Percentiles rank a stretch among this genome's conserved stretches.
Evolutionary conservation across 2,888 invertebrate species (phyloP).

Genomic region (Formica aserva): DNA sequence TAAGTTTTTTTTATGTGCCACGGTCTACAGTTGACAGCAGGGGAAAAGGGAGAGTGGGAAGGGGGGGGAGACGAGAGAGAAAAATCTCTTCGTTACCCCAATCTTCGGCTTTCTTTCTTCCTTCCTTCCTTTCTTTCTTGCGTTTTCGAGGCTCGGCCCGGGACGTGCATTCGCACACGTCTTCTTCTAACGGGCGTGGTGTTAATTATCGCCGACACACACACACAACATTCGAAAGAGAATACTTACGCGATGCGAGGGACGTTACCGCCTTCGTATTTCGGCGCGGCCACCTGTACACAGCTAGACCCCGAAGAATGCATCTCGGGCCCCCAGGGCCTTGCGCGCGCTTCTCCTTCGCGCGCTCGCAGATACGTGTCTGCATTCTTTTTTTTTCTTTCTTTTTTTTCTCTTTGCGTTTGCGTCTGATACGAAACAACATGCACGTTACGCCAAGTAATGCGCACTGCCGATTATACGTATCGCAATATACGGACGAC

Average conservation of each 20-base stretch:
- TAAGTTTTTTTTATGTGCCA: too few relatives aligned
- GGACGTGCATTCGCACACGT: conserved; percentile 2
- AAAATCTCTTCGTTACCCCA: background rate
- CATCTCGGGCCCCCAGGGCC: background rate
- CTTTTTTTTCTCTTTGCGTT: conserved; percentile 19
- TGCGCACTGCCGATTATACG: conserved; percentile 59
- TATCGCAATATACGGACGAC: conserved; percentile 41
- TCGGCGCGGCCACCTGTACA: background rate
- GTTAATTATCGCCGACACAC: conserved; percentile 38
- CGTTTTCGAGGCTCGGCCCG: conserved; percentile 49
- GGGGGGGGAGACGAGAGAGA: background rate
- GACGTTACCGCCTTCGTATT: background rate
- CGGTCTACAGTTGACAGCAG: background rate
- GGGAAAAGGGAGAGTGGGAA: too few relatives aligned
- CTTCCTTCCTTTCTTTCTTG: conserved; percentile 62
- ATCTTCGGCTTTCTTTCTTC: background rate
- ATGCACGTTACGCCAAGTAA: conserved; percentile 69
- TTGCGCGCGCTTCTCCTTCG: conserved; percentile 6
- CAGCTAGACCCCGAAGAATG: conserved; percentile 28
- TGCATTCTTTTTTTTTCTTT: background rate
- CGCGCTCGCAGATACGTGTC: conserved; percentile 36
- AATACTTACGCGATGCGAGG: conserved; percentile 70
- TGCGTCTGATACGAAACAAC: conserved; percentile 52
- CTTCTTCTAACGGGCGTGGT: conserved; percentile 31
- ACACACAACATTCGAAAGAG: conserved; percentile 66